Percentiles rank a stretch among this genome's conserved stretches.
Evolutionary conservation across 2,888 invertebrate genomes (phyloP).

Genomic region (Fragum whitleyi): DNA sequence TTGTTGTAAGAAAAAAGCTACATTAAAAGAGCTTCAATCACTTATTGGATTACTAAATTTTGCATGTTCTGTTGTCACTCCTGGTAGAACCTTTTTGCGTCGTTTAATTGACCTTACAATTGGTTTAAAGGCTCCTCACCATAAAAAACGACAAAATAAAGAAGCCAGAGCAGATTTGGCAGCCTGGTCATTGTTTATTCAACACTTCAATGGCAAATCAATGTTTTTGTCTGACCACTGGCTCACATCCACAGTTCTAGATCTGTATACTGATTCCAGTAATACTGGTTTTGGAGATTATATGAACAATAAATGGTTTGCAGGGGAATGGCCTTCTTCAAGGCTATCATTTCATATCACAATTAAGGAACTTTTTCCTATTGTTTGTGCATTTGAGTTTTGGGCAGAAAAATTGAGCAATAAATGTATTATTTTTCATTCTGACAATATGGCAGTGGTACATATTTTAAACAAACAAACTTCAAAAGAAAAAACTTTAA

Average conservation of each 20-base stretch:
- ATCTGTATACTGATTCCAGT: too few relatives aligned
- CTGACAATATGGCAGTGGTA: constrained; percentile 6
- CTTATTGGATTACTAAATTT: too few relatives aligned
- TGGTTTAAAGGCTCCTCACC: too few relatives aligned
- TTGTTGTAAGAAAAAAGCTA: constrained; percentile 14
- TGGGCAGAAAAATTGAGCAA: too few relatives aligned
- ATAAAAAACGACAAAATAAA: not conserved
- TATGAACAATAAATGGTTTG: not conserved
- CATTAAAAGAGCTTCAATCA: constrained; percentile 36
- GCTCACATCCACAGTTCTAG: constrained; percentile 3
- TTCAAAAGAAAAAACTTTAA: too few relatives aligned
- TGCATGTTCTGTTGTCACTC: constrained; percentile 42
- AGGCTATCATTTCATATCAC: not conserved
- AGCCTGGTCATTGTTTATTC: constrained; percentile 39
- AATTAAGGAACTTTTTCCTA: not conserved
- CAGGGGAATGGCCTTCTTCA: not conserved
- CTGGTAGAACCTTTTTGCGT: constrained; percentile 50
- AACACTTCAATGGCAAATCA: too few relatives aligned
- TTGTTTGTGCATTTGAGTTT: too few relatives aligned
- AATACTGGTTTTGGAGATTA: constrained; percentile 14
- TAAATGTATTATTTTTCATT: not conserved
- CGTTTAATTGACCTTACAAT: constrained; percentile 59
- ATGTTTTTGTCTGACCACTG: too few relatives aligned
- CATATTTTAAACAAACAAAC: not conserved
- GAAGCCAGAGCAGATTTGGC: constrained; percentile 26